phyloP scores from a whole-genome alignment of 2,113 vertebrate genomes.

The Asarcornis scutulata region DNA sequence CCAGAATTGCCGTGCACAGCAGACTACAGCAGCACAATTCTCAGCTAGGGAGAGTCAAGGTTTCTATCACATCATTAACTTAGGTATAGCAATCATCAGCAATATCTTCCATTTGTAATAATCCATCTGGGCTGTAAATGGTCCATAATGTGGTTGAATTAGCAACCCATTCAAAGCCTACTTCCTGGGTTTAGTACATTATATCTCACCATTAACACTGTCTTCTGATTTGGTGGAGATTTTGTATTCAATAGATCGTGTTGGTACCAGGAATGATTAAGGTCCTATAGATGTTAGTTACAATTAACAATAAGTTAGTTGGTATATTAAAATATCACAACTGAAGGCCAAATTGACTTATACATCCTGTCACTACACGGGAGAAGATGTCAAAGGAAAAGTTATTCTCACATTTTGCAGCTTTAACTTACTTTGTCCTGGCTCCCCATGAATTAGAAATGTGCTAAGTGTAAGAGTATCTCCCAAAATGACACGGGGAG shows the following conservation, averaged over 20 bases:
- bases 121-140: not conserved
- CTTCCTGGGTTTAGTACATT: not conserved
- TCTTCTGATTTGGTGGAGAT: not conserved
- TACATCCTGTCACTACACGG: not conserved
- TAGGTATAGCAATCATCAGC: not conserved
- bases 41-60: not conserved
- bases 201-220: not conserved
- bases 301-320: not conserved
- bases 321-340: not conserved
- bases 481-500: not conserved
- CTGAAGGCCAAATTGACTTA: not conserved
- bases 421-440: not conserved
- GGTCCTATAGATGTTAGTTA: not conserved
- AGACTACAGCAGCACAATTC: not conserved
- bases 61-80: not conserved
- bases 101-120: slow-evolving; percentile 9
- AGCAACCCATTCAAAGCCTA: not conserved
- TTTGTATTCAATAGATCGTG: not conserved
- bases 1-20: not conserved
- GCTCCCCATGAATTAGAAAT: not conserved
- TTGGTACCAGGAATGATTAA: not conserved
- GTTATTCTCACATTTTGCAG: not conserved
- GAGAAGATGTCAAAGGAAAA: not conserved
- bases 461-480: not conserved
- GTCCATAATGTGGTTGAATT: slow-evolving; percentile 4